Evolutionary conservation across 2,113 vertebrate genomes (phyloP).

Genomic region (Heterochromis multidens): DNA sequence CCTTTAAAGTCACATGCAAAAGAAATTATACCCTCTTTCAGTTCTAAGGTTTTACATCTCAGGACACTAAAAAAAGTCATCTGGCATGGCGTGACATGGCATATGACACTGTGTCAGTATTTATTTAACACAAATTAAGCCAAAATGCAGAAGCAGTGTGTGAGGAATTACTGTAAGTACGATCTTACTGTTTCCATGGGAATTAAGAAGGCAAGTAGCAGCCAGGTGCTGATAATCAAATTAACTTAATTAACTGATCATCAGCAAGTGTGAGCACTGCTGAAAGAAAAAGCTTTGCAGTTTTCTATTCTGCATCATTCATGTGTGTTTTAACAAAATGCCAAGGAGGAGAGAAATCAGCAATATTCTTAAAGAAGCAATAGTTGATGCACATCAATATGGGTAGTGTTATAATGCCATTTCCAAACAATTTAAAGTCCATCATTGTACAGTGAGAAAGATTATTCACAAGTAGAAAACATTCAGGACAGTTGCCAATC

Average conservation of each 20-base stretch:
- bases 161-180: neutral
- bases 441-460: neutral
- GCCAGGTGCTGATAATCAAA: neutral
- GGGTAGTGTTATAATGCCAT: neutral
- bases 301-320: neutral
- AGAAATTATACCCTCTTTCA: neutral
- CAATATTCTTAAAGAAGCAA: neutral
- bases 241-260: neutral
- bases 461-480: neutral
- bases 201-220: neutral
- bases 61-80: accelerated
- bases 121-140: neutral
- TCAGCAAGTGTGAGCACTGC: neutral
- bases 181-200: neutral
- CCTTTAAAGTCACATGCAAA: neutral
- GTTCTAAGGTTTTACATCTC: neutral
- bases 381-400: neutral
- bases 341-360: neutral
- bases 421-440: neutral
- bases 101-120: neutral
- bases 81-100: neutral
- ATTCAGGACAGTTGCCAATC: neutral
- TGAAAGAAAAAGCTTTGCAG: neutral
- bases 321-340: neutral
- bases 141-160: neutral